A percentile compares a stretch with the other conserved stretches of the same genome.
Evolutionary conservation across 2,888 invertebrate species (phyloP).

Genomic region (Silvanus unidentatus): DNA sequence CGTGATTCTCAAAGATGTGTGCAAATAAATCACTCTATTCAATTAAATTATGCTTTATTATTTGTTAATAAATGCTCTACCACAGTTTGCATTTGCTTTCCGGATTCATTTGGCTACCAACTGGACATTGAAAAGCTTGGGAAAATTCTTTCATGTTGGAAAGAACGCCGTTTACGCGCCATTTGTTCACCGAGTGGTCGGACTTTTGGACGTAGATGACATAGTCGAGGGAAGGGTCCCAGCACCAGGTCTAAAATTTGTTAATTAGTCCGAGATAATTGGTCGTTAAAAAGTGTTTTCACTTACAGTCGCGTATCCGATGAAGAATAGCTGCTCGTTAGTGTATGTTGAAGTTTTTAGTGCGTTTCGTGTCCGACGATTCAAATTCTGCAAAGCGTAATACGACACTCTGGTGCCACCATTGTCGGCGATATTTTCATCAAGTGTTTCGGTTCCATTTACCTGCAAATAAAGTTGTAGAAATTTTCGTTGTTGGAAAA

Average conservation of each 20-base stretch:
- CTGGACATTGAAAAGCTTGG: conserved; percentile 39
- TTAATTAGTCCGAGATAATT: not conserved
- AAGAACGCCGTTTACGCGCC: conserved; percentile 40
- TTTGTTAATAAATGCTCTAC: conserved; percentile 18
- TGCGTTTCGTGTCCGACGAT: not conserved
- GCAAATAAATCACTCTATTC: no score
- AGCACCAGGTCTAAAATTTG: conserved; percentile 42
- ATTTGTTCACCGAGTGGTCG: conserved; percentile 32
- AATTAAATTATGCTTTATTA: no score
- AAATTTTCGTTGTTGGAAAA: not conserved
- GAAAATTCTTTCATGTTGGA: conserved; percentile 44
- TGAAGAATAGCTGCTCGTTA: conserved; percentile 42
- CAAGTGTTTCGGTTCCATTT: conserved; percentile 49
- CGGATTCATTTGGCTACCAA: conserved; percentile 41
- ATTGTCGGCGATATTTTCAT: conserved; percentile 46
- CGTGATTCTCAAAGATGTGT: no score
- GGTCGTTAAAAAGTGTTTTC: not conserved
- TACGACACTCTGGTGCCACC: conserved; percentile 42
- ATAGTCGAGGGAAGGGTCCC: conserved; percentile 32
- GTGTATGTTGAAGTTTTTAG: conserved; percentile 25
- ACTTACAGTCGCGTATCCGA: conserved; percentile 43
- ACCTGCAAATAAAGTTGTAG: conserved; percentile 41
- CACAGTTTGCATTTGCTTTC: conserved; percentile 39
- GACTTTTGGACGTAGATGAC: conserved; percentile 21
- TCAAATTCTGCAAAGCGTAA: conserved; percentile 33